Evolutionary conservation across 2,888 invertebrate species (phyloP).

Genomic region (Drosophila testacea): DNA sequence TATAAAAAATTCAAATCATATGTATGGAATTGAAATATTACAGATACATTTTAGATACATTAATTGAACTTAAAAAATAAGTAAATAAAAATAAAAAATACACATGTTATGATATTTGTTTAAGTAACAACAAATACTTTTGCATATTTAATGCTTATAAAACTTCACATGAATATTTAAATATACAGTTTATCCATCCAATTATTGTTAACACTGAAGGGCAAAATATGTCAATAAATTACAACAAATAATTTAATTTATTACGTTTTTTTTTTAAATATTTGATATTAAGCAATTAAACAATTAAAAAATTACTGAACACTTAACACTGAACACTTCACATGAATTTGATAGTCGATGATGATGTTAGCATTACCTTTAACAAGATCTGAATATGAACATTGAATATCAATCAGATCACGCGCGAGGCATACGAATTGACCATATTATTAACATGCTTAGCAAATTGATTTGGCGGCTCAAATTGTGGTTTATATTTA

Average conservation of each 20-base stretch:
- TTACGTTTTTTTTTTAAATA: not conserved
- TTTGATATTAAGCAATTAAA: not conserved
- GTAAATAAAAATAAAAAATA: not conserved
- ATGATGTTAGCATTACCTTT: slow-evolving; percentile 18
- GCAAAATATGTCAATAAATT: not conserved
- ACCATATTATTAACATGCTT: not conserved
- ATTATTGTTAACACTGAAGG: not conserved
- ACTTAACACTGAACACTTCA: not conserved
- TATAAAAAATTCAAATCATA: too few species aligned
- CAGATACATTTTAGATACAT: too few species aligned
- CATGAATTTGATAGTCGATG: not conserved
- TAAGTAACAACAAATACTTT: not conserved
- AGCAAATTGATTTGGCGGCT: slow-evolving; percentile 2
- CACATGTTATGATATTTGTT: not conserved
- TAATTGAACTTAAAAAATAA: too few species aligned
- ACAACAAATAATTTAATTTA: slow-evolving; percentile 2
- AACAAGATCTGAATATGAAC: slow-evolving; percentile 8
- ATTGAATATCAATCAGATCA: slow-evolving; percentile 18
- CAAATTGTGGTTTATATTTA: slow-evolving; percentile 26
- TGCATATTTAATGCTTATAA: not conserved
- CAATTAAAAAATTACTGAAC: not conserved
- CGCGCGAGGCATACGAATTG: slow-evolving; percentile 18
- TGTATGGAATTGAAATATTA: too few species aligned
- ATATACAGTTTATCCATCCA: not conserved
- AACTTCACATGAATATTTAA: not conserved